A percentile compares a stretch with the other conserved stretches of the same genome.
phyloP scores from a whole-genome alignment of 2,797 vertebrate genomes.

The Rachycentron canadum region DNA sequence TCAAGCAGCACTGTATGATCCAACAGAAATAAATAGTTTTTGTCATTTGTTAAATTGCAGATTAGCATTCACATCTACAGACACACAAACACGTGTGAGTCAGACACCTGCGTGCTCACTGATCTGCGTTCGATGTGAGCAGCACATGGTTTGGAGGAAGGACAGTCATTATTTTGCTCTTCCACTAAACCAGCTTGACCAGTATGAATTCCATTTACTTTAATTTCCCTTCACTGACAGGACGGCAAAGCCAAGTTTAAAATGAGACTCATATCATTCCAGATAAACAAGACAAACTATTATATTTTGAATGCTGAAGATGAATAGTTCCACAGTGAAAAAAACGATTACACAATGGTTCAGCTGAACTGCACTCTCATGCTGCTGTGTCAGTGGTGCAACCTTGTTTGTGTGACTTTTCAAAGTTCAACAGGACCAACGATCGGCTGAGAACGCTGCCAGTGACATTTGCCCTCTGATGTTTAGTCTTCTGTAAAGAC shows the following conservation, averaged over 20 bases:
- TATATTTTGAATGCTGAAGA: neutral
- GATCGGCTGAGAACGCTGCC: neutral
- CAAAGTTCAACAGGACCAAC: constrained; percentile 3
- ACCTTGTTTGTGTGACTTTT: neutral
- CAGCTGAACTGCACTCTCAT: constrained; percentile 3
- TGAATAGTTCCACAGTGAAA: neutral
- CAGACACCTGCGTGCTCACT: constrained; percentile 1
- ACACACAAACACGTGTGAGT: neutral
- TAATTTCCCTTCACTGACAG: neutral
- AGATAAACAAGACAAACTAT: neutral
- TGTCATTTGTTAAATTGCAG: too few species aligned
- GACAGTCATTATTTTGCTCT: neutral
- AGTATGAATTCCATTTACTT: constrained; percentile 25
- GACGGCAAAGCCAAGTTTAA: neutral
- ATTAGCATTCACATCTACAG: neutral
- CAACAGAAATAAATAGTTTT: too few species aligned
- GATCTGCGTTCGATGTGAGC: neutral
- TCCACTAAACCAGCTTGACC: constrained; percentile 47
- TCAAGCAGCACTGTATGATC: too few species aligned
- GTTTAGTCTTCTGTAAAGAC: too few species aligned
- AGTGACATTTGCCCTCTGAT: neutral
- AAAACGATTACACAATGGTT: too few species aligned
- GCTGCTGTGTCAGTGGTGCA: neutral
- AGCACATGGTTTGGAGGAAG: constrained; percentile 9
- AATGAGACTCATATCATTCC: too few species aligned